These are phyloP conservation scores for Euproctis similis DNA, from an alignment of 2,888 invertebrate genomes.

Conservation along the genomic window DNA sequence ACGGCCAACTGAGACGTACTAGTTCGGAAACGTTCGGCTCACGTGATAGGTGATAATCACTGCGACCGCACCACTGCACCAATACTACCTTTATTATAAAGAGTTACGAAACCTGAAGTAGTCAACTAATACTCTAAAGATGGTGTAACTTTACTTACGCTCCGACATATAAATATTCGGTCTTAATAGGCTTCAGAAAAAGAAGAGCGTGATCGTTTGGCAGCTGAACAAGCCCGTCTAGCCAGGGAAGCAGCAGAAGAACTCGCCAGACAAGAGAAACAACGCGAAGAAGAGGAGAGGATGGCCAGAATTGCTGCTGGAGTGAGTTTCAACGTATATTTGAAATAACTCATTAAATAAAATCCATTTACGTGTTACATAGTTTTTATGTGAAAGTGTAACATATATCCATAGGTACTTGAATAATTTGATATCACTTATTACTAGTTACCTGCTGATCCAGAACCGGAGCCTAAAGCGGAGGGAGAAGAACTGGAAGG, in stretches of 20 bases:
- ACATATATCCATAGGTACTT: neutral
- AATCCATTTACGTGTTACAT: neutral
- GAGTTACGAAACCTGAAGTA: too few relatives aligned
- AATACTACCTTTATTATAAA: too few relatives aligned
- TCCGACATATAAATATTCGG: neutral
- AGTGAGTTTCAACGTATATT: too few relatives aligned
- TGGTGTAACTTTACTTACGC: too few relatives aligned
- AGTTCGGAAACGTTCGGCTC: too few relatives aligned
- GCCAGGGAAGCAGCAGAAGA: slow-evolving; percentile 53
- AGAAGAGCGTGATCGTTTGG: slow-evolving; percentile 52
- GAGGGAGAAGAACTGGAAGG: slow-evolving; percentile 32
- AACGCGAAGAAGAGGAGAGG: slow-evolving; percentile 49
- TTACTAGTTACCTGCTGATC: slow-evolving; percentile 46
- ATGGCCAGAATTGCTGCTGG: slow-evolving; percentile 64
- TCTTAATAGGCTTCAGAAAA: slow-evolving; percentile 44
- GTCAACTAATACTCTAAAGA: too few relatives aligned
- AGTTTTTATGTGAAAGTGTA: neutral
- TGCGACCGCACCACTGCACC: too few relatives aligned
- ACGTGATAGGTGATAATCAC: too few relatives aligned
- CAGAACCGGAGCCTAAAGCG: slow-evolving; percentile 33
- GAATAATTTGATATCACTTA: too few relatives aligned
- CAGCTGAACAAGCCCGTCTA: slow-evolving; percentile 50
- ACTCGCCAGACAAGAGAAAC: slow-evolving; percentile 36
- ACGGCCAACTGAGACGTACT: too few relatives aligned
- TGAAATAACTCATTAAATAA: neutral